These are phyloP conservation scores for Porites divaricata DNA, from an alignment of 92 coral and sea anemone genomes.

Conservation along the genomic window DNA sequence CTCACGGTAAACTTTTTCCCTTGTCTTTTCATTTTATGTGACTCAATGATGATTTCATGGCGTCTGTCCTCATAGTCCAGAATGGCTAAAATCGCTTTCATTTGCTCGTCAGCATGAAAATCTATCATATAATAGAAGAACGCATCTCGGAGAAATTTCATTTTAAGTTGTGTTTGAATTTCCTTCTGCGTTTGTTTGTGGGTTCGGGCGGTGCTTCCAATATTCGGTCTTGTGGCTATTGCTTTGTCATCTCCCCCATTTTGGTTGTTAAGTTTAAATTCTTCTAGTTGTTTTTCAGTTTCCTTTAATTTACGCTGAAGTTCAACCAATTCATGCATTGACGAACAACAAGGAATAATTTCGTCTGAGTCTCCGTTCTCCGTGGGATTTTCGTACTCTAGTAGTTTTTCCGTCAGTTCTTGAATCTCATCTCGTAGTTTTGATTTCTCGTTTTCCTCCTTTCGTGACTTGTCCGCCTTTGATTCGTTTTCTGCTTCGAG, in stretches of 20 bases:
- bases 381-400: conserved; percentile 45
- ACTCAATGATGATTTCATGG: conserved; percentile 85
- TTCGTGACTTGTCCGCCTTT: conserved; percentile 52
- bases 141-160: conserved; percentile 96
- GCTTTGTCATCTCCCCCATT: conserved; percentile 2
- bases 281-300: conserved; percentile 71
- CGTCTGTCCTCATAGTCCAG: conserved; percentile 95
- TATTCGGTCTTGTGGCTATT: conserved; percentile 29
- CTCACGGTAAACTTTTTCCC: conserved; percentile 93
- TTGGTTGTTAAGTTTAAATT: conserved; percentile 77
- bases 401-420: conserved; percentile 66
- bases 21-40: conserved; percentile 84
- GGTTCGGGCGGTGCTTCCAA: conserved; percentile 35
- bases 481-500: conserved; percentile 52
- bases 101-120: conserved; percentile 96
- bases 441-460: conserved; percentile 62
- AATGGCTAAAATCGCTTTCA: conserved; percentile 96
- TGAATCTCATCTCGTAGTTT: conserved; percentile 67
- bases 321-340: conserved; percentile 92
- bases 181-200: conserved; percentile 70
- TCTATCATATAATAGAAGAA: conserved; percentile 98
- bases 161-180: conserved; percentile 80
- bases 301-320: conserved; percentile 76
- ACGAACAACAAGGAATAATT: conserved; percentile 90
- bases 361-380: conserved; percentile 77